Base-by-base conservation (phyloP, 35 echinoderm and acorn worm genomes). In the Acanthaster planci region DNA sequence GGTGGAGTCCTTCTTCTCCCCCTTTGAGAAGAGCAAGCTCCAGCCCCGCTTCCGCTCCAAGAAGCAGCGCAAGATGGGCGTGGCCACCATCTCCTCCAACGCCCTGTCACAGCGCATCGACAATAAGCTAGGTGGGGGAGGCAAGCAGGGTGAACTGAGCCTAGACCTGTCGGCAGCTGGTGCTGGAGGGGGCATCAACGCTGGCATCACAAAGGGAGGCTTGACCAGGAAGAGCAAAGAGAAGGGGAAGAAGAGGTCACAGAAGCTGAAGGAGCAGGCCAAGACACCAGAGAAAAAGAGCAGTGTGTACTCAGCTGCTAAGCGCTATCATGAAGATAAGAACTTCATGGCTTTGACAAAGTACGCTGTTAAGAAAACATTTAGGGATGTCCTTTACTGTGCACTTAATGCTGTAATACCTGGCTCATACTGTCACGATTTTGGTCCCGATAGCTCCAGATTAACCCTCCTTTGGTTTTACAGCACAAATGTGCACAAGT, bases 271-370 rank as follows among this genome's bases (percentile, higher is more conserved):
- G 77, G 95, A 92, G 60, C 86, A 92, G 59, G 79, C 86, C 31
- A 97, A 92, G 84, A 86, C 90, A 16, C 89, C 92, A 19, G 91
- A 93, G 75, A 99, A 94, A 82, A 91, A 86, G 40, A 99, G 96
- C 86, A 99, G 96, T 84, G 96, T 99, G 39, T 94, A 94, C 83
- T 99, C 96, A 6, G 96, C 96, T 30, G 92, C 93, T 18, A 81
- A 89, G 54, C 82, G 92, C 17, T 99, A 88, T 77, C 92, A 99
- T 89, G 96, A 99, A 40, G 96, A 99, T 60, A 99, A 93, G 60
- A 99, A 99, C 80, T 93, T 86, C 78, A 97, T 97, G 94, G 94
- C 94, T 76, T 76, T 97, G 4, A 93, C 90, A 17, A 97, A 79
- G 94, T 97, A 92, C 23, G 7, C 18, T 27, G 4, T 67, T 27